Percentiles rank a stretch among this genome's conserved stretches.
phyloP scores from a whole-genome alignment of 2,113 vertebrate genomes.

The Malurus elegans region DNA sequence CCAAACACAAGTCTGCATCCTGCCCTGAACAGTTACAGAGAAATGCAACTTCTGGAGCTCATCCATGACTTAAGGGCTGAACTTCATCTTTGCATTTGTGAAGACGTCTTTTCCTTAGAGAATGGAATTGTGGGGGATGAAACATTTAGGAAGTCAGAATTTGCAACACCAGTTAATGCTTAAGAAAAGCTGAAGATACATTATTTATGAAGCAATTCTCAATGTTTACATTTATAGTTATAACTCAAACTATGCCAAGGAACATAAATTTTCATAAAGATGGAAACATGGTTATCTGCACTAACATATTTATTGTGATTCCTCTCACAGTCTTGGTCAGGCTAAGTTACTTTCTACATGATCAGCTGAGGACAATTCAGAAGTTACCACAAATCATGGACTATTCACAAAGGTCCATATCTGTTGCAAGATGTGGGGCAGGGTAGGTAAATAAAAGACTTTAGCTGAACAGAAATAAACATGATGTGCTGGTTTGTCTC shows the following conservation, averaged over 20 bases:
- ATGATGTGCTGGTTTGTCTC: background rate
- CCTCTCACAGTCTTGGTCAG: background rate
- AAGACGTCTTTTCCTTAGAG: background rate
- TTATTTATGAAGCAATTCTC: background rate
- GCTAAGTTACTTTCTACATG: background rate
- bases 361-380: background rate
- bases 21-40: background rate
- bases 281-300: background rate
- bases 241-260: background rate
- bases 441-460: background rate
- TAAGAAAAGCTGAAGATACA: background rate
- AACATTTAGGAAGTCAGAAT: background rate
- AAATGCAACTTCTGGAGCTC: background rate
- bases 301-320: background rate
- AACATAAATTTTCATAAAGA: background rate
- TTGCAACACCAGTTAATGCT: background rate
- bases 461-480: background rate
- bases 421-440: background rate
- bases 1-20: background rate
- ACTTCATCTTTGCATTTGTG: background rate
- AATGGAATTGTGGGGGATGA: background rate
- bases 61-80: background rate
- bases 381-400: fast-evolving
- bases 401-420: background rate
- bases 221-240: background rate